Percentiles rank a stretch among this genome's conserved stretches.
These are phyloP conservation scores for Hybos culiciformis DNA, from an alignment of 2,888 invertebrate species.

Conservation along the genomic window DNA sequence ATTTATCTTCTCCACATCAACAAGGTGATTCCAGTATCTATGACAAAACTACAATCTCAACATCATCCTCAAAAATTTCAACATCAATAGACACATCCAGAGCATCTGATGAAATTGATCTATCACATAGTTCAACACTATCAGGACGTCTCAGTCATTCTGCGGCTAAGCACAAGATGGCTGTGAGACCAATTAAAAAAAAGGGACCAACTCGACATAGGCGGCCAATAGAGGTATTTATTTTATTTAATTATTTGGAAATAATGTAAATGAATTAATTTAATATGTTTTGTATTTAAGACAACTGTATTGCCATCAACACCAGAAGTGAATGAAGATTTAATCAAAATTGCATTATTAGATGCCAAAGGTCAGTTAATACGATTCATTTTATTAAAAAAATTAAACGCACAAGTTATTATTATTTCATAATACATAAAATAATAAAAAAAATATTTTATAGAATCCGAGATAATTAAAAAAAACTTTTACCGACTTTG, in stretches of 20 bases:
- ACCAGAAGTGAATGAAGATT: conserved; percentile 65
- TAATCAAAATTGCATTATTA: conserved; percentile 44
- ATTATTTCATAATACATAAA: too few relatives aligned
- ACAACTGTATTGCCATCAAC: conserved; percentile 50
- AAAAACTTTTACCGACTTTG: too few relatives aligned
- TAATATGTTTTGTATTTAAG: conserved; percentile 25
- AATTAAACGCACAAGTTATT: too few relatives aligned
- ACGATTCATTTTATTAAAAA: too few relatives aligned
- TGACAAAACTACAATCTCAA: conserved; percentile 15
- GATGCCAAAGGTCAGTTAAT: conserved; percentile 34
- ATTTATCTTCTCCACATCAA: conserved; percentile 5
- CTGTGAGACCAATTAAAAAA: conserved; percentile 59
- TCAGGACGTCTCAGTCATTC: conserved; percentile 56
- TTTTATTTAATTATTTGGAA: conserved; percentile 30
- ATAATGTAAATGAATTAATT: not conserved
- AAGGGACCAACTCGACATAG: conserved; percentile 59
- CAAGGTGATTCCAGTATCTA: conserved; percentile 2
- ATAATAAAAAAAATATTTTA: too few relatives aligned
- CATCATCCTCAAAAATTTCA: conserved; percentile 15
- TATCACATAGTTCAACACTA: conserved; percentile 25
- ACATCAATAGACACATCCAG: conserved; percentile 14
- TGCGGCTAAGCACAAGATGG: conserved; percentile 68
- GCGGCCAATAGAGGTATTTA: conserved; percentile 39
- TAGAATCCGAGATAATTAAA: too few relatives aligned
- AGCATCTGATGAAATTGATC: conserved; percentile 26